These are phyloP conservation scores for Lasioglossum zephyrum DNA, from an alignment of 2,888 invertebrate species.

Conservation along the genomic window DNA sequence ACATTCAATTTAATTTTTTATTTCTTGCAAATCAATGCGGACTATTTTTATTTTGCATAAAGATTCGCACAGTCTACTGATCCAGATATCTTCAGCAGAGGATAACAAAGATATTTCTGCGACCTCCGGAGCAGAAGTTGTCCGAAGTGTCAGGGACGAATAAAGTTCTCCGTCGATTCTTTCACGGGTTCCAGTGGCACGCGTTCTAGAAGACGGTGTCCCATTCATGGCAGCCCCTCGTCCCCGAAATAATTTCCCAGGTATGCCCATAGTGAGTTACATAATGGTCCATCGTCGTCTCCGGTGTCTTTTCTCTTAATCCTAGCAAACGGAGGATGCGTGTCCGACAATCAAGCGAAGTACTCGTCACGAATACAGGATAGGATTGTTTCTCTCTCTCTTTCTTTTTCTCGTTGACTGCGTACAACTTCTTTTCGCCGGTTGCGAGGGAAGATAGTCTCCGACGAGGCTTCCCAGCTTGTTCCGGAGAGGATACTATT, in stretches of 20 bases:
- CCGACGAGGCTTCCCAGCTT: constrained; percentile 15
- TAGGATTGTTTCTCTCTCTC: background rate
- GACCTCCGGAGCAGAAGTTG: background rate
- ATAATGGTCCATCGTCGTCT: background rate
- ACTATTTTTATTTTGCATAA: too few relatives aligned
- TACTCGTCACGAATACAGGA: constrained; percentile 21
- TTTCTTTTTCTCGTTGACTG: constrained; percentile 6
- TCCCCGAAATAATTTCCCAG: constrained; percentile 20
- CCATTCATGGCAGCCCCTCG: background rate
- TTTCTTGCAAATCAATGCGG: too few relatives aligned
- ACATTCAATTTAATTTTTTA: too few relatives aligned
- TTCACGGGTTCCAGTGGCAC: background rate
- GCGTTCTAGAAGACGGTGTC: background rate
- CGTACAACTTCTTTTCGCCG: constrained; percentile 13
- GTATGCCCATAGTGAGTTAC: background rate
- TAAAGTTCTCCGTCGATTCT: background rate
- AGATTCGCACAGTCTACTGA: too few relatives aligned
- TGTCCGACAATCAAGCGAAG: constrained; percentile 36
- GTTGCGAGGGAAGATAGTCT: background rate
- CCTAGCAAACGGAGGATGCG: constrained; percentile 32
- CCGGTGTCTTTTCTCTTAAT: constrained; percentile 14
- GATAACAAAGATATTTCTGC: background rate
- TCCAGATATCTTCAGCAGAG: background rate
- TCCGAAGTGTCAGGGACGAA: background rate
- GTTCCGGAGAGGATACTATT: constrained; percentile 25